A percentile compares a stretch with the other conserved stretches of the same genome.
These are phyloP conservation scores for Momotus momota DNA, from an alignment of 2,797 vertebrate genomes.

Conservation along the genomic window DNA sequence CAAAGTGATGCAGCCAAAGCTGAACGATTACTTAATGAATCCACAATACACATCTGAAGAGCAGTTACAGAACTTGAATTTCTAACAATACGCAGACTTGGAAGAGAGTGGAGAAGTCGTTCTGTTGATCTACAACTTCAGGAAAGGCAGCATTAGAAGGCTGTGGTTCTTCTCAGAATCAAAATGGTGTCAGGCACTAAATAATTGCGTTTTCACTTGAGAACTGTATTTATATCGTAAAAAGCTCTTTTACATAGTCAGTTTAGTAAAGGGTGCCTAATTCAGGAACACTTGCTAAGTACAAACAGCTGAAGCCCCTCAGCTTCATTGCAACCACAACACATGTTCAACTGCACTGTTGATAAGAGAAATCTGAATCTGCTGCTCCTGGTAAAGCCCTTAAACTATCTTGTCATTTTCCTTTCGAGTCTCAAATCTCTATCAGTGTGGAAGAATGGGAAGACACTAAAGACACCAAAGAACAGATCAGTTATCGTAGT, in stretches of 20 bases:
- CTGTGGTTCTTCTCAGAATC: neutral
- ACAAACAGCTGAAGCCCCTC: neutral
- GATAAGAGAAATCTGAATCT: neutral
- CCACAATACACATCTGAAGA: neutral
- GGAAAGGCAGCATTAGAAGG: neutral
- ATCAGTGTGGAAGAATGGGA: slow-evolving; percentile 86
- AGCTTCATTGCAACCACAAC: neutral
- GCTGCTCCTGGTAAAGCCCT: neutral
- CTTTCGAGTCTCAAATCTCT: slow-evolving; percentile 83
- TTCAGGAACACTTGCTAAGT: neutral
- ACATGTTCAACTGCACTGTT: neutral
- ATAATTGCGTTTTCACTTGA: neutral
- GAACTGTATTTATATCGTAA: neutral
- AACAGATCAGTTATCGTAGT: slow-evolving; percentile 70
- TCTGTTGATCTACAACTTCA: too few species aligned
- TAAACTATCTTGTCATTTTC: neutral
- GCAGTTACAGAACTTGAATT: neutral
- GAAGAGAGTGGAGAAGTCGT: neutral
- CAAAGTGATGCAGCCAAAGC: neutral
- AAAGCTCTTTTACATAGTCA: neutral
- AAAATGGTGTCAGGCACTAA: neutral
- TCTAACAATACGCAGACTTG: neutral
- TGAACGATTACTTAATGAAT: neutral
- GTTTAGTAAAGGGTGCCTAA: neutral
- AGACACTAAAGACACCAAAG: slow-evolving; percentile 82